Base-by-base conservation (phyloP, 2,888 invertebrate genomes). In the Eupithecia insigniata region DNA sequence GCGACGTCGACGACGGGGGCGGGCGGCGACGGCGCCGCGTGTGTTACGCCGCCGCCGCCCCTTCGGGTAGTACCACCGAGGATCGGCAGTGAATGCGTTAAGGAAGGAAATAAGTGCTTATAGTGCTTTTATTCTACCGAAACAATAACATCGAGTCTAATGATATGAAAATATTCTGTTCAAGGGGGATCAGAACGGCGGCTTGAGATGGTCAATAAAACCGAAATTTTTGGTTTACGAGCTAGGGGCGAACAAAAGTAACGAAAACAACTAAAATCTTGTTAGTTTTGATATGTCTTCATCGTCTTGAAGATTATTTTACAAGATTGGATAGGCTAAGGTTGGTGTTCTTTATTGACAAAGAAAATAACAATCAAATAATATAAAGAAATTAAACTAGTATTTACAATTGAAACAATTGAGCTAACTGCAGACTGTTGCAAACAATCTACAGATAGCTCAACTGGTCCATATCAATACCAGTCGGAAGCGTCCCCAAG, bases 211-310 rank as follows among this genome's bases (percentile, higher is more conserved):
- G 61, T 62, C 61, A 30, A 62, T 62, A 30, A 62, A 62, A 32
- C 34, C 32, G 61, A 62, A 22, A 62, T 34, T 62, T 62, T 62
- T 62, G 61, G 61, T 62, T 62, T 62, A 62, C n/a, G 61, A 62
- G 32, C 61, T n/a, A 34, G 61, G 55, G 55, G 55, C 12, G 26
- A 55, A 51, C 22, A 46, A 46, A 18, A 51, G 8, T 51, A 14
- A 55, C 55, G 26, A 26, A 55, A 55, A 55, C 55, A 55, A 55
- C 34, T 34, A 32, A 62, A 62, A n/a, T 34, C n/a, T 62, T 62
- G 34, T 62, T 34, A 28, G 61, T 62, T 62, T 61, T 62, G 34
- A n/a, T 32, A 30, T 62, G 34, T 34, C 12, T 32, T 32, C 32
- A n/a, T 32, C n/a, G 34, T 22, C n/a, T 62, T 22, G 10, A 34